These are phyloP conservation scores for Micrasema longulum DNA, from an alignment of 1,140 invertebrate species.

Conservation along the genomic window DNA sequence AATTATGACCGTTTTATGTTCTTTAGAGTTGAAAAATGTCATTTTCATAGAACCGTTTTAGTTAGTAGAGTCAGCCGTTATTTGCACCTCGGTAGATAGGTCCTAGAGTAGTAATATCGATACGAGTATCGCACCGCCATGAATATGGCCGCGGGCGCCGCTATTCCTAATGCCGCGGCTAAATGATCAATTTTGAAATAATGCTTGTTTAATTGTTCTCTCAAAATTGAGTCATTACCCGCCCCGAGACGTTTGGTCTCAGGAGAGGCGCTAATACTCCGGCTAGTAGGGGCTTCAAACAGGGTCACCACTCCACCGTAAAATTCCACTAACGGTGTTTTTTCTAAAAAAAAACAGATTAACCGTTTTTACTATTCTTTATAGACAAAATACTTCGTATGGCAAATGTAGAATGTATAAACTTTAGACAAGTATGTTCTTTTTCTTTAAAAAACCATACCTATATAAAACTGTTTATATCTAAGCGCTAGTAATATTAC, in stretches of 20 bases:
- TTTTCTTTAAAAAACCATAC: too few species aligned
- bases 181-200: constrained; percentile 53
- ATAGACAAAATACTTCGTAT: too few species aligned
- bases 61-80: background rate
- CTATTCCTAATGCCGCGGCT: constrained; percentile 24
- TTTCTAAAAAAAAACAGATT: too few species aligned
- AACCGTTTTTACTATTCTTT: too few species aligned
- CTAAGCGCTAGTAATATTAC: too few species aligned
- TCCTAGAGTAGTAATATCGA: background rate
- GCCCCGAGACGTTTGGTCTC: constrained; percentile 22
- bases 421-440: too few species aligned
- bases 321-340: too few species aligned
- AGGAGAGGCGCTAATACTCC: constrained; percentile 27
- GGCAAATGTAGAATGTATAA: too few species aligned
- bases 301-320: too few species aligned
- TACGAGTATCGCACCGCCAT: background rate
- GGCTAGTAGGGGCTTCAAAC: too few species aligned
- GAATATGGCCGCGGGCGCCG: constrained; percentile 1
- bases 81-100: background rate
- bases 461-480: too few species aligned
- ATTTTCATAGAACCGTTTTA: background rate
- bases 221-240: constrained; percentile 53
- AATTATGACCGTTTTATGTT: background rate
- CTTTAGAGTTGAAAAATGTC: background rate
- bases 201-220: constrained; percentile 51